Percentiles rank a stretch among this genome's conserved stretches.
phyloP scores from a whole-genome alignment of 2,113 vertebrate genomes.

The Elanus axillaris region DNA sequence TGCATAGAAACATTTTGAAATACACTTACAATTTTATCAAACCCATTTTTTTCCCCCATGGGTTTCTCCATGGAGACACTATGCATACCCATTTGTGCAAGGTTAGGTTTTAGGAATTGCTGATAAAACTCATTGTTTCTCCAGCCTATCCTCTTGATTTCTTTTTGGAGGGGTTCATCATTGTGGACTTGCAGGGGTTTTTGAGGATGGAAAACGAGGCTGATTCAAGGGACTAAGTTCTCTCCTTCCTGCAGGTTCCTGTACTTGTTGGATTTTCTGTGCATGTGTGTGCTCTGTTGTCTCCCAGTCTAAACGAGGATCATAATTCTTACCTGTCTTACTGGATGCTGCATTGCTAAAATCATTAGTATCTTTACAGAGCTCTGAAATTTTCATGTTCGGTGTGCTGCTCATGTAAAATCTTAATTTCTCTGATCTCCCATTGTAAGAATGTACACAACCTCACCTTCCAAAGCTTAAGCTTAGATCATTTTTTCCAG shows the following conservation, averaged over 20 bases:
- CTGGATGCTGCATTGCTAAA: background rate
- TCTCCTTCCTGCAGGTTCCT: background rate
- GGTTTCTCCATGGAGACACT: background rate
- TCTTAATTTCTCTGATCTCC: background rate
- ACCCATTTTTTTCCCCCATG: too few relatives aligned
- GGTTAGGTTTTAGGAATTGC: background rate
- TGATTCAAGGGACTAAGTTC: background rate
- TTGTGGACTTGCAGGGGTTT: background rate
- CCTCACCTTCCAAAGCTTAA: background rate
- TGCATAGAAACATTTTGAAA: background rate
- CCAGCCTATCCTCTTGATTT: background rate
- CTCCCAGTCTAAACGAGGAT: background rate
- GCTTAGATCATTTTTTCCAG: background rate
- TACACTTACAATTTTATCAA: background rate
- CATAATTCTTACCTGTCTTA: background rate
- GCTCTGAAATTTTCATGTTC: background rate
- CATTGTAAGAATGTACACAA: background rate
- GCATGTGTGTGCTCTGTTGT: background rate
- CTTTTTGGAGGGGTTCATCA: background rate
- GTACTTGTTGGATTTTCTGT: background rate
- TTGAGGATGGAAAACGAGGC: background rate
- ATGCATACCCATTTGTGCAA: background rate
- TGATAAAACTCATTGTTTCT: background rate
- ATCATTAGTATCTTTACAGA: background rate
- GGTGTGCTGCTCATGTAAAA: accelerated